Evolutionary conservation across 2,888 invertebrate species (phyloP), one percentile per base, ranked within the genome.

Genomic region (Synanthedon tipuliformis): DNA sequence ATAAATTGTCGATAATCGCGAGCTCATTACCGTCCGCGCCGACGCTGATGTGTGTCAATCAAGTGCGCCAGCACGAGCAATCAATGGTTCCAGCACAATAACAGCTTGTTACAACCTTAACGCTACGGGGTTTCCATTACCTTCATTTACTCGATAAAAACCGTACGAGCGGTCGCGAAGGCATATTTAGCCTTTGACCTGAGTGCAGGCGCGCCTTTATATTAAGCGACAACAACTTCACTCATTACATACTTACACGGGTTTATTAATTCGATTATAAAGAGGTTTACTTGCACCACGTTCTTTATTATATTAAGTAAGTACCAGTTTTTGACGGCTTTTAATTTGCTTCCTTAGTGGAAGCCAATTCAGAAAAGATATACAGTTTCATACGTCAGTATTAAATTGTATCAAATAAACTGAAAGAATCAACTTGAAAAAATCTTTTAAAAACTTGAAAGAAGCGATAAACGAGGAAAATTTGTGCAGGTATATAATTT

Each of bases 31-130:
- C 61, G 64, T 61, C 56, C 65, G 63, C 72, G 73, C 71, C 75
- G 68, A 66, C 69, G 68, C 61, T 75, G 78, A 80, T 77, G 79
- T 68, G 61, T 75, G 83, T 81, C 81, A 81, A 80, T 83, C 81
- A 79, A 66, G 57, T 54, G 55, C 55, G 56, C 53, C 55, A 53
- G 56, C 50, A 51, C 54, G 51, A 69, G 70, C 75, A 74, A 74
- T 75, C 77, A 74, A 70, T 69, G 68, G 54, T 48, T 50, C 18
- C 50, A 51, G 50, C 49, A 75, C 78, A 80, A 78, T 77, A 78
- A 75, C 73, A 71, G 76, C 79, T 79, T 75, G 80, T 81, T 81
- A 80, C 72, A 68, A 61, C 58, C 61, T 55, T 55, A 49, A 52
- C 58, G 57, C 57, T 61, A 65, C 64, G 70, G 69, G 71, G 75